Evolutionary conservation across 2,797 vertebrate species (phyloP).

Genomic region (Sylvia borin): DNA sequence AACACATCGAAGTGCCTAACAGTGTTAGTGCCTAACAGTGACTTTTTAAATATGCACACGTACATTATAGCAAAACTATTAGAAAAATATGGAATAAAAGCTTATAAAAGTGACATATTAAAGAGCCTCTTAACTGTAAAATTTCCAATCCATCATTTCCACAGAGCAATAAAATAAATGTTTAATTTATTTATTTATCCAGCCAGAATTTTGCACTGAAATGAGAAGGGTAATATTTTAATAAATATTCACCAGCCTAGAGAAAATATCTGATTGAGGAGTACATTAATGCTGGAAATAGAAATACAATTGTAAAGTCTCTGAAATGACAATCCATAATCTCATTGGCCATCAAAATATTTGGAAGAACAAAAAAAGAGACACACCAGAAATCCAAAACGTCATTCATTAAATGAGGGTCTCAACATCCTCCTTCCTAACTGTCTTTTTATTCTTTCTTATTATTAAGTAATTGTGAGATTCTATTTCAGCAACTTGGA

Average conservation of each 20-base stretch:
- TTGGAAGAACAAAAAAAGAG: not conserved
- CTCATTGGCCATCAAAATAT: not conserved
- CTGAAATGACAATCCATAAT: not conserved
- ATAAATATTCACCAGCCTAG: not conserved
- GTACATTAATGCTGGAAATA: not conserved
- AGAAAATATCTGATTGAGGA: not conserved
- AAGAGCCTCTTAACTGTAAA: not conserved
- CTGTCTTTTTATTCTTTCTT: not conserved
- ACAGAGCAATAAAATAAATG: not conserved
- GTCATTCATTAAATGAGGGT: not conserved
- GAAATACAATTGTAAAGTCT: not conserved
- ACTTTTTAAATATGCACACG: slow-evolving; percentile 31
- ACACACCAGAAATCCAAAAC: not conserved
- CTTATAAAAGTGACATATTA: not conserved
- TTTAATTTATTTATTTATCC: not conserved
- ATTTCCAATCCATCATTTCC: not conserved
- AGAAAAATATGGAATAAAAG: not conserved
- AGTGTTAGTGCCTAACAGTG: not conserved
- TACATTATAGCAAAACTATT: slow-evolving; percentile 7
- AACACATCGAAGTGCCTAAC: not conserved
- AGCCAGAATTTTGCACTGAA: not conserved
- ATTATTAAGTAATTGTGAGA: not conserved
- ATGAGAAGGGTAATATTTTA: not conserved
- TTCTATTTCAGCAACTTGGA: not conserved
- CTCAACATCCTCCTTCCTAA: not conserved